Evolutionary conservation across 2,888 invertebrate genomes (phyloP).

Genomic region (Barypeithes pellucidus): DNA sequence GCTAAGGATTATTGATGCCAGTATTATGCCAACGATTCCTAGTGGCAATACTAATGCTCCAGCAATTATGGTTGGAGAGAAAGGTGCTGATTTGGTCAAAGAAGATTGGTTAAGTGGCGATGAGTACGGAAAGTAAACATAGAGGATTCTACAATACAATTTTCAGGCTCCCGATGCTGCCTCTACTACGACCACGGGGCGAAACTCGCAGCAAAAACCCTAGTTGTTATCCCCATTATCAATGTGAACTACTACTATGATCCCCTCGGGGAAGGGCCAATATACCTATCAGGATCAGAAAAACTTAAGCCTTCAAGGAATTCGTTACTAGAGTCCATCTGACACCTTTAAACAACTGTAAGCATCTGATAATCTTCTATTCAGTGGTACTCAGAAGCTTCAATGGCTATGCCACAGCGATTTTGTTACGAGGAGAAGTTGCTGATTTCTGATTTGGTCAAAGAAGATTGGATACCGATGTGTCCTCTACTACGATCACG

Average conservation of each 20-base stretch:
- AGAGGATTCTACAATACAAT: background rate
- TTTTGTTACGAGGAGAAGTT: conserved; percentile 93
- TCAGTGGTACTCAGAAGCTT: conserved; percentile 82
- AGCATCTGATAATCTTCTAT: conserved; percentile 80
- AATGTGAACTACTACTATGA: no score
- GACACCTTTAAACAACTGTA: conserved; percentile 86
- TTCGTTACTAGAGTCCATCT: conserved; percentile 77
- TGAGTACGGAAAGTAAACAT: background rate
- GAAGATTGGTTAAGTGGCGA: conserved; percentile 80
- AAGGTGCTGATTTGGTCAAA: conserved; percentile 89
- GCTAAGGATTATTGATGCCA: conserved; percentile 88
- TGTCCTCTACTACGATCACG: no score
- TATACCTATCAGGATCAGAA: conserved; percentile 57
- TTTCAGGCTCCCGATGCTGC: no score
- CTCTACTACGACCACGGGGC: no score
- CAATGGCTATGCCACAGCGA: conserved; percentile 92
- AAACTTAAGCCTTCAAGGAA: conserved; percentile 83
- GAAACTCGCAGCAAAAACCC: no score
- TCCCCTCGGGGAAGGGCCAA: no score
- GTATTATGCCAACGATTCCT: conserved; percentile 91
- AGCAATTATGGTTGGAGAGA: conserved; percentile 93
- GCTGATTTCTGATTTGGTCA: conserved; percentile 89
- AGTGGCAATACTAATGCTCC: conserved; percentile 94
- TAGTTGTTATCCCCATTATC: no score
- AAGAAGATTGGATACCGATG: conserved; percentile 89